Conservation (phyloP, 2,797 vertebrate species). For the Nannoperca australis region DNA sequence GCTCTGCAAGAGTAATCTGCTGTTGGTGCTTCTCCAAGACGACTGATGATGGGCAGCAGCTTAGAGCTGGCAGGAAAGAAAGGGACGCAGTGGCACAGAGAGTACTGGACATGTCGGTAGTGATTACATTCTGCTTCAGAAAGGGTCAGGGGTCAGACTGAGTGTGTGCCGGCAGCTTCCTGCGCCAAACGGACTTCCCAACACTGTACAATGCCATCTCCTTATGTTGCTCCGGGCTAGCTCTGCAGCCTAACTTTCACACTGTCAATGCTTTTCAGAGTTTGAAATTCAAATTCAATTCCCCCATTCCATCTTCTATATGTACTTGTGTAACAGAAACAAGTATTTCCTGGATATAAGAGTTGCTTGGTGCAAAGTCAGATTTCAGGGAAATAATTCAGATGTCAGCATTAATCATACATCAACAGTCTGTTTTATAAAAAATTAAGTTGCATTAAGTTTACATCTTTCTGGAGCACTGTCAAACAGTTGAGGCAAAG, state of each 20-base stretch:
- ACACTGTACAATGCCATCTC: conserved; percentile 27
- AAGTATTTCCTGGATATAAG: conserved; percentile 11
- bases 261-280: conserved; percentile 13
- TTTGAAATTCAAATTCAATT: conserved; percentile 41
- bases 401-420: conserved; percentile 19
- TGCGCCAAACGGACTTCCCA: conserved; percentile 43
- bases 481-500: neutral
- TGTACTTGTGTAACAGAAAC: neutral
- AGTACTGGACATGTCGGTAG: conserved; percentile 67
- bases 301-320: neutral
- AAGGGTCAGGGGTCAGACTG: conserved; percentile 67
- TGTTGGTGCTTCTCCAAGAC: conserved; percentile 45
- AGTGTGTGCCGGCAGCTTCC: conserved; percentile 44
- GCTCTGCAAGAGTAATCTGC: conserved; percentile 44
- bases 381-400: neutral
- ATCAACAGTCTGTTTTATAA: conserved; percentile 1
- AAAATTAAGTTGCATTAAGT: neutral
- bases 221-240: conserved; percentile 17
- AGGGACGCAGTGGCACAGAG: conserved; percentile 54
- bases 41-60: conserved; percentile 67
- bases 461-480: neutral
- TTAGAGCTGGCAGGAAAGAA: conserved; percentile 54
- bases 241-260: conserved; percentile 35
- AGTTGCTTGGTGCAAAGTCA: conserved; percentile 6
- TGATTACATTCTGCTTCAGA: conserved; percentile 70